A percentile compares a stretch with the other conserved stretches of the same genome.
Evolutionary conservation across 1,140 invertebrate genomes (phyloP).

Genomic region (Orius laevigatus): DNA sequence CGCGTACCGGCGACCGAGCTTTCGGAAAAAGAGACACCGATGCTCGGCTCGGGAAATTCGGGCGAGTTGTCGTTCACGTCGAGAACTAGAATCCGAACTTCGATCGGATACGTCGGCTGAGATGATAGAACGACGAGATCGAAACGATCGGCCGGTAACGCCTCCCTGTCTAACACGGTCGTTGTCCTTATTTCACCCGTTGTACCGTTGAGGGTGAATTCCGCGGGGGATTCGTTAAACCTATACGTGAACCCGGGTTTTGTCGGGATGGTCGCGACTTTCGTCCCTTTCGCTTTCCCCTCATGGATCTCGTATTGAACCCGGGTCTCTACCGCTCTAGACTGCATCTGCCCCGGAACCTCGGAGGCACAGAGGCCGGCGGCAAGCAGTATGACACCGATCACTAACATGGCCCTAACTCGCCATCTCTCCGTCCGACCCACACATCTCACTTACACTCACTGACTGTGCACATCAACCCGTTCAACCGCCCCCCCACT

Average conservation of each 20-base stretch:
- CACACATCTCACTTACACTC: conserved; percentile 7
- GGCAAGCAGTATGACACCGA: conserved; percentile 2
- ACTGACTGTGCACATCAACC: conserved; percentile 2
- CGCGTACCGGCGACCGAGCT: conserved; percentile 74
- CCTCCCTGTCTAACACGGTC: conserved; percentile 63
- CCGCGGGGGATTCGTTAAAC: conserved; percentile 74
- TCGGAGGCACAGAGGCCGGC: conserved; percentile 6
- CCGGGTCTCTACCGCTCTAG: conserved; percentile 66
- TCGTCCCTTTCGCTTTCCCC: conserved; percentile 60
- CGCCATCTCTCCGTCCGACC: conserved; percentile 6
- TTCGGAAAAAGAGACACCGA: conserved; percentile 75
- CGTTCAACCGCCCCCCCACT: neutral
- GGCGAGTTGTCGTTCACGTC: conserved; percentile 84
- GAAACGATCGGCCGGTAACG: conserved; percentile 56
- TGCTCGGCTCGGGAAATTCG: conserved; percentile 72
- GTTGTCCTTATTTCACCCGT: conserved; percentile 71
- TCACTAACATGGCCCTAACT: conserved; percentile 1
- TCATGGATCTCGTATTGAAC: conserved; percentile 71
- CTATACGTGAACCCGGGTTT: conserved; percentile 76
- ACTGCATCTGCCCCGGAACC: conserved; percentile 49
- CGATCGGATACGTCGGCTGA: conserved; percentile 83
- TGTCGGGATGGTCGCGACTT: conserved; percentile 69
- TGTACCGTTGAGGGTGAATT: conserved; percentile 62
- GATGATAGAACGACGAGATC: conserved; percentile 79
- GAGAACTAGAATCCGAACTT: conserved; percentile 67